Evolutionary conservation across 2,888 invertebrate genomes (phyloP), one percentile per base, ranked within the genome.

Genomic region (Harmothoe impar): DNA sequence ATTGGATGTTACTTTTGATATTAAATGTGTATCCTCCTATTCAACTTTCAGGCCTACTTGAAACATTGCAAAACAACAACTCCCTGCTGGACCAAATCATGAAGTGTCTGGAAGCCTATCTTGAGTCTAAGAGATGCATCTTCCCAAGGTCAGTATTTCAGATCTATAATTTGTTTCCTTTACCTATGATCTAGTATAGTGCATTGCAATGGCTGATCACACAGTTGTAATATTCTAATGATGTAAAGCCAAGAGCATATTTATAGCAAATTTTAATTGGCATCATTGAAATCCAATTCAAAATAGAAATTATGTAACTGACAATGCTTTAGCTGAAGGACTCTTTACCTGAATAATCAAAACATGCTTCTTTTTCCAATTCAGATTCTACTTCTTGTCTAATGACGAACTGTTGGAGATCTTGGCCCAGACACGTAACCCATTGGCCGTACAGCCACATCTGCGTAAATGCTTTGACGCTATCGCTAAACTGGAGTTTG

Each of bases 371-470:
- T 10, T 43, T 43, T 43, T 43, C 5, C 43, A 43, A 43, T 43
- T 31, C 93, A 95, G 98, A 93, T 98, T 98, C 96, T 98, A 98
- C 95, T 98, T 98, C 95, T 96, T 98, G 91, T 98, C 98, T 0
- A 98, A 98, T 94, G 98, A 98, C 94, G 98, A 98, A 94, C 96
- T 98, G 25, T 96, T 98, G 92, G 98, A 98, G 95, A 98, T 99
- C 93, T 96, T 99, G 91, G 98, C 98, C 0, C 98, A 98, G 97
- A 98, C 98, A 0, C 96, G 98, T 93, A 98, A 98, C 95, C 98
- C 98, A 20, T 93, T 95, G 91, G 98, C 98, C 0, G 98, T 98
- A 0, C 98, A 98, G 95, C 98, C 98, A 17, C 98, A 98, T 96
- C 96, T 98, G 89, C 97, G 98, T 89, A 98, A 98, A 96, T 98